phyloP scores from a whole-genome alignment of 2,888 invertebrate species.

The Epistrophella euchroma region DNA sequence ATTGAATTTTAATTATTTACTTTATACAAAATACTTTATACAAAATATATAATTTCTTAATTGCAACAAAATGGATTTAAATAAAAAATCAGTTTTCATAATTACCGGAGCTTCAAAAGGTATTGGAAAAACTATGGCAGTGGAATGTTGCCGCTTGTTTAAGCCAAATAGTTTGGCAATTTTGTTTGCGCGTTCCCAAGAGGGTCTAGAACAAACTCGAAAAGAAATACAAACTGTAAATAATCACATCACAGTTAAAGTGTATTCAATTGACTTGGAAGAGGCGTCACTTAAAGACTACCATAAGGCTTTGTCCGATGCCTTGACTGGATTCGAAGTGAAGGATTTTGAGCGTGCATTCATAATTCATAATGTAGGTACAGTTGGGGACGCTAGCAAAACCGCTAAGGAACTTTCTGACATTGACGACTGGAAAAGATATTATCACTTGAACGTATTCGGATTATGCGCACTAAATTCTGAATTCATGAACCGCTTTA shows the following conservation, averaged over 20 bases:
- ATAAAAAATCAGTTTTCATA: slow-evolving; percentile 87
- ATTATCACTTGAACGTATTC: slow-evolving; percentile 91
- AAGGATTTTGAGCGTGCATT: slow-evolving; percentile 87
- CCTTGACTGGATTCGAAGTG: slow-evolving; percentile 67
- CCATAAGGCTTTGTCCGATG: slow-evolving; percentile 83
- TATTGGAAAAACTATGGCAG: slow-evolving; percentile 92
- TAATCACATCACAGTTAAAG: slow-evolving; percentile 85
- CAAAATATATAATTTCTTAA: no score
- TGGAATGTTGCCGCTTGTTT: slow-evolving; percentile 88
- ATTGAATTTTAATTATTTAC: not conserved
- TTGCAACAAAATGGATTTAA: slow-evolving; percentile 84
- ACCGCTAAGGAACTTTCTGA: slow-evolving; percentile 87
- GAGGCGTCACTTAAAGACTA: slow-evolving; percentile 84
- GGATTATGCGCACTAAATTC: slow-evolving; percentile 89
- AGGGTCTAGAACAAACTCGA: slow-evolving; percentile 88
- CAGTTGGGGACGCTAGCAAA: slow-evolving; percentile 89
- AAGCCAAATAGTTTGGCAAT: slow-evolving; percentile 89
- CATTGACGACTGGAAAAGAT: slow-evolving; percentile 86
- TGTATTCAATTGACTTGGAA: slow-evolving; percentile 86
- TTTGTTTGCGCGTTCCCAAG: slow-evolving; percentile 89
- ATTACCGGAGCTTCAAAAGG: slow-evolving; percentile 96
- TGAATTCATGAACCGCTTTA: slow-evolving; percentile 87
- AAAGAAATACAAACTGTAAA: slow-evolving; percentile 84
- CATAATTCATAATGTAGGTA: slow-evolving; percentile 95
- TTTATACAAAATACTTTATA: not conserved